Conservation (phyloP, 2,113 vertebrate species). For the Tor tambroides region DNA sequence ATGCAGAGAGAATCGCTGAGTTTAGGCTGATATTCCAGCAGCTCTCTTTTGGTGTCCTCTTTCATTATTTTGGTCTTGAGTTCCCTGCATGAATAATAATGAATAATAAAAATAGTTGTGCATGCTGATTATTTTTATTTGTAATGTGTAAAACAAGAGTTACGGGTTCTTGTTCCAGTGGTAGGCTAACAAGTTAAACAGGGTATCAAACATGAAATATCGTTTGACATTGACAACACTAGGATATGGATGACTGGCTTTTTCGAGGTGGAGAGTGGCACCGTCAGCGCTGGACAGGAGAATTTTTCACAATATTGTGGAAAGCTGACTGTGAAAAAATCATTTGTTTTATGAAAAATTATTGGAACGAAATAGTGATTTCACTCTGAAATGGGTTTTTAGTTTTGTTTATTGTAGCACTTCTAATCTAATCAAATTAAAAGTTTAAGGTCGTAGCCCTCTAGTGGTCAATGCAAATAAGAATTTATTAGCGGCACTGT, state of each 20-base stretch:
- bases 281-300: not conserved
- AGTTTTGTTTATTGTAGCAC: not conserved
- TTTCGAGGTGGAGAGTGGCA: not conserved
- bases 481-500: not conserved
- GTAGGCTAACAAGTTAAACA: not conserved
- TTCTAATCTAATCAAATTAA: no score
- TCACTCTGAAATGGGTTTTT: not conserved
- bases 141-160: not conserved
- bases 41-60: constrained; percentile 83
- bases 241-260: not conserved
- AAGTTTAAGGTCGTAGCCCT: no score
- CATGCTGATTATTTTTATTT: not conserved
- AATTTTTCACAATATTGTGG: no score
- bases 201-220: not conserved
- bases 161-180: not conserved
- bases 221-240: not conserved
- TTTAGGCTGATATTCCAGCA: constrained; percentile 76
- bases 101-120: no score
- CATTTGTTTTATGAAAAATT: not conserved
- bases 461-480: not conserved
- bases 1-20: constrained; percentile 84
- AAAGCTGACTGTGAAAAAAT: not conserved
- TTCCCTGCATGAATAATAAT: constrained; percentile 69
- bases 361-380: not conserved
- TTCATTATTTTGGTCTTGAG: constrained; percentile 84